Evolutionary conservation across 2,888 invertebrate genomes (phyloP), one percentile per base, ranked within the genome.

Genomic region (Cryptocephalus moraei): DNA sequence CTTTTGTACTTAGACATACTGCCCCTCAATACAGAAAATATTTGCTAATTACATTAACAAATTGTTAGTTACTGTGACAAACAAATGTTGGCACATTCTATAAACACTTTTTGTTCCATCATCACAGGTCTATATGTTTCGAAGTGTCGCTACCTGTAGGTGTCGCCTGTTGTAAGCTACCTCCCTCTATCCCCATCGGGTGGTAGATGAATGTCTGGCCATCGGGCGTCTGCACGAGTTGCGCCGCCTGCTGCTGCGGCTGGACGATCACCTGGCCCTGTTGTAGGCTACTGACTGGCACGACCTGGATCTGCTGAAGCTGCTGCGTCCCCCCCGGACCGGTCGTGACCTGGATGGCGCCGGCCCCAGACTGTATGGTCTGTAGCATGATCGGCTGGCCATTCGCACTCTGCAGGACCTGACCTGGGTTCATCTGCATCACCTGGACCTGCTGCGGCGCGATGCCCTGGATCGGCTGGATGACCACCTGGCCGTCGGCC

Each of bases 201-300:
- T 94, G 93, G 67, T 91, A 91, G 46, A 92, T 80, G 59, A 89
- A 87, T 0, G 93, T 91, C 70, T 94, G 94, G 1, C 95, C 95
- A 69, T 93, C 93, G 0, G 91, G 80, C 0, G 92, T 86, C 68
- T 93, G 94, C 33, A 94, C 83, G 39, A 94, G 74, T 68, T 93
- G 93, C 36, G 89, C 80, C 49, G 78, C 81, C 56, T 78, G 79
- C 8, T 80, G 77, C 2, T 80, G 77, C 34, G 51, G 59, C 55
- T 80, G 80, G 40, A 81, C 74, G 32, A 81, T 72, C 43, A 80
- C 76, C 62, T 80, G 78, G 32, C 77, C 76, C 11, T 75, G 75
- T 4, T 80, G 78, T 42, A 82, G 65, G 63, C 79, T 80, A 1
- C 82, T 81, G 14, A 86, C 76, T 2, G 86, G 86, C 10, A 86